Conservation (phyloP, 2,113 vertebrate species). For the Phasianus colchicus region DNA sequence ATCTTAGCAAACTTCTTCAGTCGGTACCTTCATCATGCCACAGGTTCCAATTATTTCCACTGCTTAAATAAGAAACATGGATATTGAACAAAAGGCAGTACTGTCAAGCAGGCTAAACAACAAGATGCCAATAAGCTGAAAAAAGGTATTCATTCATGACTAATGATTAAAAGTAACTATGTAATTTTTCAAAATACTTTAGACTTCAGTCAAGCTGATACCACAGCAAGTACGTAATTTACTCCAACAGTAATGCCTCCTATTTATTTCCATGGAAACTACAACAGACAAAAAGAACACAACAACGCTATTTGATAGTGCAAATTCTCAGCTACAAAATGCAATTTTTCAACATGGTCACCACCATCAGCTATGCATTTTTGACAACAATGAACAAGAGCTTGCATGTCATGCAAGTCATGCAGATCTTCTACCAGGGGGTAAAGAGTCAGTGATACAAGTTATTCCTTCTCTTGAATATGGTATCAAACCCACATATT, state of each 20-base stretch:
- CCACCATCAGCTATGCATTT: too few species aligned
- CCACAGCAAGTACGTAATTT: not conserved
- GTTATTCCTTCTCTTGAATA: not conserved
- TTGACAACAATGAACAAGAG: too few species aligned
- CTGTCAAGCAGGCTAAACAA: not conserved
- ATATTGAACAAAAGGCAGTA: not conserved
- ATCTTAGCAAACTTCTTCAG: not conserved
- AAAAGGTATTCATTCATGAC: not conserved
- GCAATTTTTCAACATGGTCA: too few species aligned
- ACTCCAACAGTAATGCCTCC: too few species aligned
- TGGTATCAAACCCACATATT: not conserved
- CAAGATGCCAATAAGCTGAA: not conserved
- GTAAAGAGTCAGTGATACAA: too few species aligned
- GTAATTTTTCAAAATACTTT: not conserved
- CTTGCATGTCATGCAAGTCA: not conserved
- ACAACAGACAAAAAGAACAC: too few species aligned
- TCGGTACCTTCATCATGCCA: not conserved
- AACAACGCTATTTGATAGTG: too few species aligned
- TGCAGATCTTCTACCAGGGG: not conserved
- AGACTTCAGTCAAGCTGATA: not conserved
- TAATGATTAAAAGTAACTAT: not conserved
- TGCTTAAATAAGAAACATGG: not conserved
- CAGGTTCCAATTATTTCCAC: not conserved
- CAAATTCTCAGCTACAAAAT: too few species aligned
- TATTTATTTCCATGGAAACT: too few species aligned